Conservation (phyloP, 2,113 vertebrate genomes). For the Rhynchomys soricoides region DNA sequence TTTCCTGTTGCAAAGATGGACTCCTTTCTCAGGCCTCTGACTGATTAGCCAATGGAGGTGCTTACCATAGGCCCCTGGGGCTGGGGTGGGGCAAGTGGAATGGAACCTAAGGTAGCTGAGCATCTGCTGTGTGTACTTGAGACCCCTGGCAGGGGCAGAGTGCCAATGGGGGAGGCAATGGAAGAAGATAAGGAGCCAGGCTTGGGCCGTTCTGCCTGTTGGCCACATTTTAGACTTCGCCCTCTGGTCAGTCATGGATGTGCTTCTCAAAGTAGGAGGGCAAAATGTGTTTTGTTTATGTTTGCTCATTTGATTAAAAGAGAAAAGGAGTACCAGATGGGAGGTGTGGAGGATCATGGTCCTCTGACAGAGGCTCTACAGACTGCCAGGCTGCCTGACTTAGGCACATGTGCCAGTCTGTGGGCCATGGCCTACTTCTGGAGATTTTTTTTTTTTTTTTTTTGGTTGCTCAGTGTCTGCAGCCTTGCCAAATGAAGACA, state of each 20-base stretch:
- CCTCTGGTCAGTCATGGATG: fast-evolving
- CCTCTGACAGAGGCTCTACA: not conserved
- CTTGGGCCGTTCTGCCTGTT: not conserved
- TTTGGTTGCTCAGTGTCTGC: not conserved
- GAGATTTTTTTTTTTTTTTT: not conserved
- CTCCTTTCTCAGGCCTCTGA: not conserved
- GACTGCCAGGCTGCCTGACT: too few relatives aligned
- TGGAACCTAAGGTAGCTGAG: not conserved
- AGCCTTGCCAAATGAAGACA: not conserved
- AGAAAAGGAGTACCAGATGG: not conserved
- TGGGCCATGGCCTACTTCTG: not conserved
- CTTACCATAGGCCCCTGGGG: not conserved
- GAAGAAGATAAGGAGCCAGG: not conserved
- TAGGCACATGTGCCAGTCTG: too few relatives aligned
- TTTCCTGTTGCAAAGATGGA: not conserved
- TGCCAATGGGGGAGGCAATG: fast-evolving
- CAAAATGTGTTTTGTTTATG: not conserved
- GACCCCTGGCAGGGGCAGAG: not conserved
- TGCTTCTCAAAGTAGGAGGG: not conserved
- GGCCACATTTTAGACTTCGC: not conserved
- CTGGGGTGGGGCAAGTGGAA: not conserved
- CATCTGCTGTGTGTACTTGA: not conserved
- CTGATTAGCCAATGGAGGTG: not conserved
- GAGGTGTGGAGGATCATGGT: too few relatives aligned
- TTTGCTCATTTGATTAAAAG: not conserved